Conservation (phyloP, 1,140 invertebrate species). For the Metaphire vulgaris region DNA sequence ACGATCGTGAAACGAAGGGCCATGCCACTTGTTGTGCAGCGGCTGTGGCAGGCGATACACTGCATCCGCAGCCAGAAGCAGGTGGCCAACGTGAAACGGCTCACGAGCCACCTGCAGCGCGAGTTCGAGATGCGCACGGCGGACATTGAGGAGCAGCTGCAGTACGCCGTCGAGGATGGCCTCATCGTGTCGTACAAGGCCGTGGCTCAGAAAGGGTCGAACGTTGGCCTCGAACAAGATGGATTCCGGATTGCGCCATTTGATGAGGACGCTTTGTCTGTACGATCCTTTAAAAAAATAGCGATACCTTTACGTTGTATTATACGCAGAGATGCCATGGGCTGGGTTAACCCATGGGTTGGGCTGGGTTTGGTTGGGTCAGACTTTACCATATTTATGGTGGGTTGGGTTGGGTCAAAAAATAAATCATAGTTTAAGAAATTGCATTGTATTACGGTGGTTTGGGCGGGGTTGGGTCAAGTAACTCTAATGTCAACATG, state of each 20-base stretch:
- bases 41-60: conserved; percentile 56
- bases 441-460: too few relatives aligned
- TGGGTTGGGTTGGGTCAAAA: too few relatives aligned
- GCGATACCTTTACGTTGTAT: too few relatives aligned
- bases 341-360: too few relatives aligned
- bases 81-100: conserved; percentile 56
- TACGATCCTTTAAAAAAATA: too few relatives aligned
- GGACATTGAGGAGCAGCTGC: conserved; percentile 54
- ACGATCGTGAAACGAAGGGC: conserved; percentile 28
- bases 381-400: too few relatives aligned
- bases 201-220: conserved; percentile 56
- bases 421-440: too few relatives aligned
- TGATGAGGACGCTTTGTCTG: conserved; percentile 33
- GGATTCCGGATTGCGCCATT: conserved; percentile 55
- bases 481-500: too few relatives aligned
- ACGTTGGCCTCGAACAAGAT: conserved; percentile 58
- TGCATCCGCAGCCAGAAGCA: conserved; percentile 57
- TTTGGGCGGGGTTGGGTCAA: too few relatives aligned
- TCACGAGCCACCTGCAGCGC: conserved; percentile 48
- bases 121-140: conserved; percentile 42
- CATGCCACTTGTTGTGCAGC: conserved; percentile 47
- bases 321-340: too few relatives aligned
- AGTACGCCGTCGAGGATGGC: conserved; percentile 55
- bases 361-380: too few relatives aligned
- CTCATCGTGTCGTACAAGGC: conserved; percentile 54